Percentiles rank a stretch among this genome's conserved stretches.
Conservation (phyloP, 2,797 vertebrate genomes). For the Acanthurus lineatus region DNA sequence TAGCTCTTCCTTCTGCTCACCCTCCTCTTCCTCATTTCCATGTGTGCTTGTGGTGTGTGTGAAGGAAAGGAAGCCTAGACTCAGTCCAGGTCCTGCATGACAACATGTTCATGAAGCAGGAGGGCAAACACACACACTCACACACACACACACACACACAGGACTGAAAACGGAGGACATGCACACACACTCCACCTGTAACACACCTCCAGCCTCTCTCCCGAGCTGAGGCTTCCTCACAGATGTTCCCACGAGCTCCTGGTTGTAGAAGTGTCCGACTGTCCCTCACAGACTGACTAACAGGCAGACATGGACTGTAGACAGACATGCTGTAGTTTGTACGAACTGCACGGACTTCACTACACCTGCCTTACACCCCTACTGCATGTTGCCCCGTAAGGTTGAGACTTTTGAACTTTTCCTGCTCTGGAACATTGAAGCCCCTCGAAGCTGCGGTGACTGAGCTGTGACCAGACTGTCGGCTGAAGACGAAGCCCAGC, state of each 20-base stretch:
- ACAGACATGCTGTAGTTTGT: slow-evolving; percentile 42
- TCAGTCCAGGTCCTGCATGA: slow-evolving; percentile 49
- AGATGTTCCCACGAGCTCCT: slow-evolving; percentile 4
- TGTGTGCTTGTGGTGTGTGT: slow-evolving; percentile 65
- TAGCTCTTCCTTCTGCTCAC: slow-evolving; percentile 59
- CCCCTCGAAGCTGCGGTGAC: slow-evolving; percentile 16
- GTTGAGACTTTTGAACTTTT: slow-evolving; percentile 2
- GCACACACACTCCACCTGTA: slow-evolving; percentile 12
- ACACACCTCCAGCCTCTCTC: slow-evolving; percentile 3
- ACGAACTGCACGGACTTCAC: slow-evolving; percentile 40
- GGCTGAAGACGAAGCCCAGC: background rate
- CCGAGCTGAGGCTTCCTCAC: slow-evolving; percentile 23
- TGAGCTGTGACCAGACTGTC: slow-evolving; percentile 30
- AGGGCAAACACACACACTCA: slow-evolving; percentile 32
- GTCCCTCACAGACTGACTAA: slow-evolving; percentile 49
- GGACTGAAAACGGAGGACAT: slow-evolving; percentile 27
- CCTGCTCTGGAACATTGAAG: background rate
- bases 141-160: slow-evolving; percentile 21
- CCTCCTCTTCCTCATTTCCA: slow-evolving; percentile 56
- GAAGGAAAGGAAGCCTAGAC: slow-evolving; percentile 30
- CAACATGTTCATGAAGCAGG: slow-evolving; percentile 35
- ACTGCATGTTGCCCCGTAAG: slow-evolving; percentile 53
- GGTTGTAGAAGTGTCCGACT: slow-evolving; percentile 19
- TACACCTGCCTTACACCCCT: slow-evolving; percentile 41
- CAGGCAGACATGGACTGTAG: slow-evolving; percentile 32